phyloP scores from a whole-genome alignment of 2,888 invertebrate species.

The Sphaeridia pumilis region DNA sequence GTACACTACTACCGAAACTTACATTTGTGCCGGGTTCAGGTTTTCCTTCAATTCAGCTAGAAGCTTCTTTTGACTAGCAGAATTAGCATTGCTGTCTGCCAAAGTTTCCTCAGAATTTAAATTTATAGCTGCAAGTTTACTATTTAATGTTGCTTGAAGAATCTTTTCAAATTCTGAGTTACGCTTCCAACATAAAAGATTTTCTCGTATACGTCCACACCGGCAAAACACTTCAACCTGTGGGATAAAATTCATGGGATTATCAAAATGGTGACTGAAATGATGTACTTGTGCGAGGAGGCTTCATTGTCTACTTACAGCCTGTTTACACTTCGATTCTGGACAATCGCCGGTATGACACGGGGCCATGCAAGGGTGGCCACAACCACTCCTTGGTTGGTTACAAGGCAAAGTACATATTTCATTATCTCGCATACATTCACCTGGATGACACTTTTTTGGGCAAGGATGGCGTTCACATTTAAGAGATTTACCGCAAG shows the following conservation, averaged over 20 bases:
- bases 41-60: too few species aligned
- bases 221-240: slow-evolving; percentile 63
- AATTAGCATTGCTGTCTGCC: too few species aligned
- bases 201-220: slow-evolving; percentile 49
- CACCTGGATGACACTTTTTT: slow-evolving; percentile 62
- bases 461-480: slow-evolving; percentile 79
- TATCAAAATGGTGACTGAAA: too few species aligned
- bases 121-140: too few species aligned
- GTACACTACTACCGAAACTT: too few species aligned
- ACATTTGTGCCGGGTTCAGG: too few species aligned
- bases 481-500: slow-evolving; percentile 65
- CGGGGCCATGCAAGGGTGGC: slow-evolving; percentile 69
- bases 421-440: slow-evolving; percentile 54
- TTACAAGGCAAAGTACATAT: slow-evolving; percentile 74
- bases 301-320: slow-evolving; percentile 43
- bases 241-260: slow-evolving; percentile 16
- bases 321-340: slow-evolving; percentile 57
- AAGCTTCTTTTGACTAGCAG: too few species aligned
- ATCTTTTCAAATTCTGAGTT: neutral
- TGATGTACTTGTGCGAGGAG: slow-evolving; percentile 16
- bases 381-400: slow-evolving; percentile 55
- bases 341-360: slow-evolving; percentile 45
- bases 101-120: too few species aligned
- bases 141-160: too few species aligned
- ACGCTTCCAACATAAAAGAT: slow-evolving; percentile 31